phyloP scores from a whole-genome alignment of 2,113 vertebrate genomes.

The Phainopepla nitens region DNA sequence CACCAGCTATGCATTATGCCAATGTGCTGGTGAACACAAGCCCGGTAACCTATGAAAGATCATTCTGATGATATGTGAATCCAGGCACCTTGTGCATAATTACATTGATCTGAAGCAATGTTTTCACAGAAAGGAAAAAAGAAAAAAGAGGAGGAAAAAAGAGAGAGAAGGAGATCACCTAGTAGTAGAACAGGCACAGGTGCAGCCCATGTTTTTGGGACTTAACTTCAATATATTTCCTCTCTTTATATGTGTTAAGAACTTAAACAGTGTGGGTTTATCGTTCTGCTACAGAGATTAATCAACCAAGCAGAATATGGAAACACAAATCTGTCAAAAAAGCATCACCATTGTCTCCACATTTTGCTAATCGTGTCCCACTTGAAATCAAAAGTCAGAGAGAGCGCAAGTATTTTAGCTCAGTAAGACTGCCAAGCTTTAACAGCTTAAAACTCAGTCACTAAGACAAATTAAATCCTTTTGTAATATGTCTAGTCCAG shows the following conservation, averaged over 20 bases:
- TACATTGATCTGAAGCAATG: not conserved
- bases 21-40: not conserved
- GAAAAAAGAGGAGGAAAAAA: not conserved
- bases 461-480: not conserved
- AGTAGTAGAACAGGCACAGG: not conserved
- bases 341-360: not conserved
- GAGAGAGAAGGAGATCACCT: not conserved
- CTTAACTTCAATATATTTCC: not conserved
- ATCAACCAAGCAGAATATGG: not conserved
- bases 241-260: not conserved
- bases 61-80: not conserved
- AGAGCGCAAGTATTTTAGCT: not conserved
- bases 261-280: not conserved
- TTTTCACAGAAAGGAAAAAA: not conserved
- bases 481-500: not conserved
- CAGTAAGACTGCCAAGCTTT: not conserved
- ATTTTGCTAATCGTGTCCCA: not conserved
- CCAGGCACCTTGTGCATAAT: not conserved
- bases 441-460: not conserved
- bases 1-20: not conserved
- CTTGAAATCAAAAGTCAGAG: not conserved
- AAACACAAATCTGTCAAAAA: not conserved
- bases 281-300: not conserved
- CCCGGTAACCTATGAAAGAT: not conserved
- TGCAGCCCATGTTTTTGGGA: not conserved